Evolutionary conservation across 2,888 invertebrate genomes (phyloP), one percentile per base, ranked within the genome.

Genomic region (Crioceris asparagi): DNA sequence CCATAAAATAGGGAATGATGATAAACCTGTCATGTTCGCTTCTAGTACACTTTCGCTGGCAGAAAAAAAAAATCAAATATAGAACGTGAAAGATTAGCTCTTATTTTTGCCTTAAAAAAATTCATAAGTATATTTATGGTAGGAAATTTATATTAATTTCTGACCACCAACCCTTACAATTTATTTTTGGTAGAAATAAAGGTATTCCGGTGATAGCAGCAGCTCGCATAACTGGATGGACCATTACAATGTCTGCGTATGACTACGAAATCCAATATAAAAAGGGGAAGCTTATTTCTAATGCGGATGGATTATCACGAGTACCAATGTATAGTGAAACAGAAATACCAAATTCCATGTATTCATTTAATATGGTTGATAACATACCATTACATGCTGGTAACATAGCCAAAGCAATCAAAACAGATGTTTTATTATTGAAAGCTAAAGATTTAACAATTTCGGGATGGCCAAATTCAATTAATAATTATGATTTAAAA

Each of bases 51-150:
- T 59, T 17, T 47, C 48, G 2, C 41, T 40, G 26, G 49, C 55
- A 6, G 59, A 61, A 43, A 49, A 53, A 35, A 56, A 53, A 30
- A 58, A 60, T 43, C 54, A 2, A 51, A 53, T 3, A 49, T 60
- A 10, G 53, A 60, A 36, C 45, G 47, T 21, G 59, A 60, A 42
- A 55, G 55, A 1, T 45, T 60, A 29, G 54, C 57, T 4, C 59
- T 60, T 39, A 54, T 50, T 40, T 60, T 52, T 51, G 54, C 49
- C 1, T 47, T 56, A 4, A 49, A 46, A 18, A 54, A 52, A 27
- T 60, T 43, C 51, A 57, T 43, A 56, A 60, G 36, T 62, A 59
- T 52, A 45, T 61, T 33, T 39, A 48, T 25, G 59, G 57, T 4
- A 47, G 47, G 4, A 36, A 47, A 18, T 61, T 61, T 47, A 47